A percentile compares a stretch with the other conserved stretches of the same genome.
These are phyloP conservation scores for Mormyrops attenuatus DNA, from an alignment of 2,797 vertebrate genomes.

Conservation along the genomic window DNA sequence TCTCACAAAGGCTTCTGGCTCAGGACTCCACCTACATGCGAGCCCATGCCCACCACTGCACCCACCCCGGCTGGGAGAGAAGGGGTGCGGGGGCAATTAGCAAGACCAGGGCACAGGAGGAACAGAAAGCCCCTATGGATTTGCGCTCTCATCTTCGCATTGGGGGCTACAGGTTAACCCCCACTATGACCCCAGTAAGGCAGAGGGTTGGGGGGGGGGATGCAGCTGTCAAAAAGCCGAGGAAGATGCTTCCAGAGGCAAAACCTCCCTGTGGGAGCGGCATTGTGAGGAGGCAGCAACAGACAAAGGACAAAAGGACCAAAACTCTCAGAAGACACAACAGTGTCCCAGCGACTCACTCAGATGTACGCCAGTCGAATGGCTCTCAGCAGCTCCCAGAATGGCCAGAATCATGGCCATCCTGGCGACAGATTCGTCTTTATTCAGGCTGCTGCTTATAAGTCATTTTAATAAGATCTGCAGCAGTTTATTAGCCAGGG, in stretches of 20 bases:
- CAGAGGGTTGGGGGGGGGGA: not conserved
- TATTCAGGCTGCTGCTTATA: conserved; percentile 14
- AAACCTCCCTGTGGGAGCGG: not conserved
- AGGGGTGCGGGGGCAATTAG: not conserved
- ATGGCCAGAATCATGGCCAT: not conserved
- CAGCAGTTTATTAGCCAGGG: conserved; percentile 15
- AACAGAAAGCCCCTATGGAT: not conserved
- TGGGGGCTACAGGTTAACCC: not conserved
- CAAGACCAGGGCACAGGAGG: not conserved
- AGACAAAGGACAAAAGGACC: not conserved
- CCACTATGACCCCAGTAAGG: not conserved
- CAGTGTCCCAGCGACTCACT: not conserved
- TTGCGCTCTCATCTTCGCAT: not conserved
- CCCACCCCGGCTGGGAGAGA: not conserved
- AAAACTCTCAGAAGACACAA: not conserved
- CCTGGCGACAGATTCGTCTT: not conserved
- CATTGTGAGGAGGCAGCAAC: not conserved
- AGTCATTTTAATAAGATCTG: conserved; percentile 27
- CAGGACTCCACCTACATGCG: not conserved
- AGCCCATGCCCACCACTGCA: not conserved
- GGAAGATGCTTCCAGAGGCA: not conserved
- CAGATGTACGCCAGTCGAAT: not conserved
- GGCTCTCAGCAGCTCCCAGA: not conserved
- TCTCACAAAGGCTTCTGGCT: not conserved
- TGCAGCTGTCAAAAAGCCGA: not conserved